These are phyloP conservation scores for Platyscapa corneri DNA, from an alignment of 1,140 invertebrate genomes.

Conservation along the genomic window DNA sequence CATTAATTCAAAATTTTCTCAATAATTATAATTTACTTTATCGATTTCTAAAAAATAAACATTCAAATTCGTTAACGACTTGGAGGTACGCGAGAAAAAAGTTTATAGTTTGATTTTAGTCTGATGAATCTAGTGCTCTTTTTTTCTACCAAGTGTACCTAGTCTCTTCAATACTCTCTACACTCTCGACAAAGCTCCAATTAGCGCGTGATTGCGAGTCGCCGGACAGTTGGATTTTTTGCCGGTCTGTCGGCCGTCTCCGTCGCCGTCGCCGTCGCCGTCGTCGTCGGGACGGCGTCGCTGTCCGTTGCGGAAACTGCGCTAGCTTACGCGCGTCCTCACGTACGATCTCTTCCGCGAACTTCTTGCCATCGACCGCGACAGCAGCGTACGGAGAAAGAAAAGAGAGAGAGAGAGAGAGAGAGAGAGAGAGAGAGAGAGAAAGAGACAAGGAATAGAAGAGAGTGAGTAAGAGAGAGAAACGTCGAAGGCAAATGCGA, in stretches of 20 bases:
- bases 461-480: not conserved
- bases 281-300: constrained; percentile 28
- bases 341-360: constrained; percentile 71
- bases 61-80: not conserved
- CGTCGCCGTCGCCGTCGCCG: not conserved
- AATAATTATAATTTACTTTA: too few relatives aligned
- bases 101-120: not conserved
- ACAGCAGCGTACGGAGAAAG: not conserved
- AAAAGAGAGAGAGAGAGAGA: too few relatives aligned
- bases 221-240: constrained; percentile 31
- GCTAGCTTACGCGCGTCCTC: constrained; percentile 67
- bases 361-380: constrained; percentile 47
- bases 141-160: not conserved
- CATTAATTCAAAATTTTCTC: not conserved
- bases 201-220: constrained; percentile 48
- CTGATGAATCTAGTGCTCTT: constrained; percentile 9
- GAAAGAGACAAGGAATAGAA: not conserved
- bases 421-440: not conserved
- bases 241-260: not conserved
- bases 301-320: constrained; percentile 19
- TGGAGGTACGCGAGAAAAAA: not conserved
- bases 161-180: not conserved
- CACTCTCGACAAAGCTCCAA: constrained; percentile 40
- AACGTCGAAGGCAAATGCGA: constrained; percentile 26
- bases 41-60: too few relatives aligned